phyloP scores from a whole-genome alignment of 2,888 invertebrate species.

The Limulus polyphemus region DNA sequence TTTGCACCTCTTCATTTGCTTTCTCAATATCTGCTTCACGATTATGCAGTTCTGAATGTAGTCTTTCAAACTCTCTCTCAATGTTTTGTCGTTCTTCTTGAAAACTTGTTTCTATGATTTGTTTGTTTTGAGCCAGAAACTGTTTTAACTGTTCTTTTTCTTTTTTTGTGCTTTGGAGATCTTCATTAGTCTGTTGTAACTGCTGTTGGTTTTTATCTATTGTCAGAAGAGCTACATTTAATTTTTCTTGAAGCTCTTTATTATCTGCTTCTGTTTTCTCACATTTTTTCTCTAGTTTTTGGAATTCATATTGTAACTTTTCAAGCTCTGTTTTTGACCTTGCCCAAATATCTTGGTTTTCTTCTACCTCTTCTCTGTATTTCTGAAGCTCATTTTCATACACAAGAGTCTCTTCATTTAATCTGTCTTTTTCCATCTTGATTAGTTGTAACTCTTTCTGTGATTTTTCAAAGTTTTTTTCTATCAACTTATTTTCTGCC shows the following conservation, averaged over 20 bases:
- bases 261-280: constrained; percentile 26
- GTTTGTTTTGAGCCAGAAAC: not conserved
- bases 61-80: constrained; percentile 15
- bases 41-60: constrained; percentile 11
- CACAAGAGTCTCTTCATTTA: constrained; percentile 27
- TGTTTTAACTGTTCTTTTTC: not conserved
- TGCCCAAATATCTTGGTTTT: constrained; percentile 24
- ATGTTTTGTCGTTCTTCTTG: constrained; percentile 4
- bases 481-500: constrained; percentile 12
- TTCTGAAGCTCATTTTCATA: constrained; percentile 30
- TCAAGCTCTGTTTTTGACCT: constrained; percentile 24
- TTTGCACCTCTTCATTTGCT: too few relatives aligned
- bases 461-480: constrained; percentile 17
- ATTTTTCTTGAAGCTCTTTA: constrained; percentile 24
- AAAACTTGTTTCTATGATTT: not conserved
- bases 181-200: constrained; percentile 21
- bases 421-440: constrained; percentile 25
- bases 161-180: constrained; percentile 15
- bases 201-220: constrained; percentile 25
- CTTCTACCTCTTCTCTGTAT: constrained; percentile 32
- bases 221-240: constrained; percentile 25
- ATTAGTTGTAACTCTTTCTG: constrained; percentile 30
- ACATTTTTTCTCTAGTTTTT: constrained; percentile 19
- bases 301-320: constrained; percentile 39
- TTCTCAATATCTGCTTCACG: too few relatives aligned